Evolutionary conservation across 2,888 invertebrate species (phyloP), one percentile per base, ranked within the genome.

Genomic region (Xiphydria camelus): DNA sequence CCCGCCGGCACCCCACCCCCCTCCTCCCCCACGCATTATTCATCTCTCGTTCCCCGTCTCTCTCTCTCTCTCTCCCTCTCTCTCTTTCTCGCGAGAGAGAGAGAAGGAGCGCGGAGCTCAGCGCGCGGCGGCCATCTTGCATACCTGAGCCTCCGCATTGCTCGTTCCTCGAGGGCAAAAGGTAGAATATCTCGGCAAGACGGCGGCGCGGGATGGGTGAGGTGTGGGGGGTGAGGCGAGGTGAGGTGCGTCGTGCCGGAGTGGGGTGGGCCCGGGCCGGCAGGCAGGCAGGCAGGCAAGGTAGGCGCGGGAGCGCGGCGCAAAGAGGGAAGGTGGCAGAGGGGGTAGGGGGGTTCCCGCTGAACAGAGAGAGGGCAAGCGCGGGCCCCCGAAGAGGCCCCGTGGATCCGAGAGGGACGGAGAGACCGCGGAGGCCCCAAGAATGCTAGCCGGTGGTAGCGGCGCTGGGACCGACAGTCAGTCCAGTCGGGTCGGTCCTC

Each of bases 91-190:
- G 31, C 45, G 50, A n/a, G n/a, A n/a, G n/a, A n/a, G n/a, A n/a
- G n/a, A n/a, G n/a, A n/a, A n/a, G n/a, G n/a, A 44, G 46, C 46
- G 47, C 45, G 48, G 51, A 49, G 53, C 59, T 59, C 46, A 36
- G 35, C n/a, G n/a, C n/a, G 45, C 46, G 56, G 53, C 75, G 71
- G 78, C 77, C 78, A 78, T 78, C 76, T 78, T 77, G 77, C 74
- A 77, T 78, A 77, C 77, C 76, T 76, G 73, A 74, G 73, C 69
- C 73, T 73, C 70, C 69, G 73, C 74, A 73, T 73, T 73, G 74
- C 75, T 73, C 68, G 69, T 71, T 72, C 73, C 74, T 73, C 66
- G 73, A 74, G 75, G 75, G 75, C 74, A 74, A 75, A 74, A 75
- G 75, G 73, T 73, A 72, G 73, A 72, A 73, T 73, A 73, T 73